These are phyloP conservation scores for Eupithecia exiguata DNA, from an alignment of 2,888 invertebrate genomes.

Conservation along the genomic window DNA sequence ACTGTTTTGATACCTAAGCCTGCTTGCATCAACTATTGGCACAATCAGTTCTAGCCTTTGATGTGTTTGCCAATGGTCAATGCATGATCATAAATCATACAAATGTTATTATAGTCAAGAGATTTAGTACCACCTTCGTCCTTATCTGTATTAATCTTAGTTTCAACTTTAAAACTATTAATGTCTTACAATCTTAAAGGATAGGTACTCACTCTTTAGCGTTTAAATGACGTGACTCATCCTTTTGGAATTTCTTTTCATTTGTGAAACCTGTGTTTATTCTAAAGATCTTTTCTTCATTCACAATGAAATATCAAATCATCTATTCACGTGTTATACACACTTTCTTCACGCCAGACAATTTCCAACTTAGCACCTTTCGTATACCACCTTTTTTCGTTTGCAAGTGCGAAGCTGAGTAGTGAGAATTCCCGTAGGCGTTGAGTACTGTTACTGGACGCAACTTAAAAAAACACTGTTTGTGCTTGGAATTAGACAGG, in stretches of 20 bases:
- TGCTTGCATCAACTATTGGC: conserved; percentile 39
- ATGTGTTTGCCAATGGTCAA: conserved; percentile 26
- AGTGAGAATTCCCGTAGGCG: conserved; percentile 61
- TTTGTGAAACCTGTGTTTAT: conserved; percentile 2
- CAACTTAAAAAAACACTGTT: conserved; percentile 57
- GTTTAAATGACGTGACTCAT: background rate
- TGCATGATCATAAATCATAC: conserved; percentile 14
- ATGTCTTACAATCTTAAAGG: background rate
- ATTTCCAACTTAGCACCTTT: conserved; percentile 38
- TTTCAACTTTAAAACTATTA: background rate
- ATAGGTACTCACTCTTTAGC: background rate
- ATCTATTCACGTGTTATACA: background rate
- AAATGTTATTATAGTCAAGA: background rate
- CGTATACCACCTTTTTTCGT: conserved; percentile 35
- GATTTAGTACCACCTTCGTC: conserved; percentile 9
- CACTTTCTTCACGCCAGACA: conserved; percentile 23
- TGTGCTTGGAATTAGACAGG: conserved; percentile 61
- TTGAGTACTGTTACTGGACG: conserved; percentile 64
- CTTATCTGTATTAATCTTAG: conserved; percentile 8
- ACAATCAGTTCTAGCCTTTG: conserved; percentile 24
- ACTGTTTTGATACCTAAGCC: conserved; percentile 29
- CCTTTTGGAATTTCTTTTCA: background rate
- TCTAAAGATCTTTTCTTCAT: background rate
- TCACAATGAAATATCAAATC: conserved; percentile 1
- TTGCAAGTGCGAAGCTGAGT: conserved; percentile 31